phyloP scores from a whole-genome alignment of 1,140 invertebrate species.

The Leptinotarsa texana region DNA sequence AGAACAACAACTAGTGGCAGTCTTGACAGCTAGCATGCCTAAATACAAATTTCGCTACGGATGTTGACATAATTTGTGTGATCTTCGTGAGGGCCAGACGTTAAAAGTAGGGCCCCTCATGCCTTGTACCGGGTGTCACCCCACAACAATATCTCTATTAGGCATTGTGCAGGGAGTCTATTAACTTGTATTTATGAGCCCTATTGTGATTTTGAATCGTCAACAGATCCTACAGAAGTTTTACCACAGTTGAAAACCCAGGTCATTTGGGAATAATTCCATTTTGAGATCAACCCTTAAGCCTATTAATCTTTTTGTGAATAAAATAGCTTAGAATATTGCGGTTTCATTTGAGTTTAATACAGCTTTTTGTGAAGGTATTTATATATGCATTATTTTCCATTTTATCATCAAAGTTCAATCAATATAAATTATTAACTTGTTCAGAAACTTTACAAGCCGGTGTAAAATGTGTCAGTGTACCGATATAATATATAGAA shows the following conservation, averaged over 20 bases:
- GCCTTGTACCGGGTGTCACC: conserved; percentile 45
- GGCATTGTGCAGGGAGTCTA: conserved; percentile 44
- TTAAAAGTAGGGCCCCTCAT: conserved; percentile 29
- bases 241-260: conserved; percentile 1
- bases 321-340: neutral
- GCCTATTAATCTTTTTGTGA: conserved; percentile 10
- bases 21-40: conserved; percentile 18
- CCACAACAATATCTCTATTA: conserved; percentile 49
- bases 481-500: no score
- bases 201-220: conserved; percentile 21
- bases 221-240: conserved; percentile 10
- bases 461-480: no score
- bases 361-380: neutral
- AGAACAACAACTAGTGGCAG: conserved; percentile 16
- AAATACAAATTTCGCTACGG: conserved; percentile 35
- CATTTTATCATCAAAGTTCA: no score
- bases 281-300: conserved; percentile 7
- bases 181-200: conserved; percentile 49
- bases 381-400: neutral
- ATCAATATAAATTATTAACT: no score
- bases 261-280: conserved; percentile 6
- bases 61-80: conserved; percentile 39
- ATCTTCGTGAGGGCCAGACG: conserved; percentile 29
- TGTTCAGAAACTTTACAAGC: no score
- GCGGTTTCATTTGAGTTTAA: neutral